Conservation (phyloP, 2,797 vertebrate species). For the Lophius americanus region DNA sequence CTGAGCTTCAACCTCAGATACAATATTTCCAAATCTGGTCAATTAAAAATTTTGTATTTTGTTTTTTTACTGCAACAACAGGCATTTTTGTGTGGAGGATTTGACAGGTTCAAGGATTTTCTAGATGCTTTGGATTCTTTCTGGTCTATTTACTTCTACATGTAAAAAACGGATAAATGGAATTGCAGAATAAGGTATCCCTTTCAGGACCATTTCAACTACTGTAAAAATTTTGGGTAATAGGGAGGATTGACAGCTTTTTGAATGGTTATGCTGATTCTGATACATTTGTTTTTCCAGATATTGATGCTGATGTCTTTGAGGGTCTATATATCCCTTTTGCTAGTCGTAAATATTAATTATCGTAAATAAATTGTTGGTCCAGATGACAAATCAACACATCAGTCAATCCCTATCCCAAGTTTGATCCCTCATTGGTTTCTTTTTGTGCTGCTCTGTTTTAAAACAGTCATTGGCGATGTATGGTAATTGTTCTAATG, state of each 20-base stretch:
- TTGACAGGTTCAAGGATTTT: conserved; percentile 42
- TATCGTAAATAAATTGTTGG: conserved; percentile 1
- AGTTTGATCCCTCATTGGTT: not conserved
- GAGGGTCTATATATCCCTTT: conserved; percentile 2
- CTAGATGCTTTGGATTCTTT: conserved; percentile 41
- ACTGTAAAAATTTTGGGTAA: not conserved
- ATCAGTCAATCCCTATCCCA: not conserved
- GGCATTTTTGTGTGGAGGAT: conserved; percentile 9
- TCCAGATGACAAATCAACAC: not conserved
- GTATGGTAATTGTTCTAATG: not conserved
- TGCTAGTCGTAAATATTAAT: not conserved
- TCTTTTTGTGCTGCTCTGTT: not conserved
- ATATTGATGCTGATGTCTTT: not conserved
- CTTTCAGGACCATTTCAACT: not conserved
- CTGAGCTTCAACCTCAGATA: conserved; percentile 18
- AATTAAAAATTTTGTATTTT: conserved; percentile 17
- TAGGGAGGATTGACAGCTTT: not conserved
- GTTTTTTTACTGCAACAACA: conserved; percentile 43
- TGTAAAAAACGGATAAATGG: conserved; percentile 14
- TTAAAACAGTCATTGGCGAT: not conserved
- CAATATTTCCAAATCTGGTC: conserved; percentile 27
- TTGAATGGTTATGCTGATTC: not conserved
- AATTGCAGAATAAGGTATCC: not conserved
- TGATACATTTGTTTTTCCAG: not conserved
- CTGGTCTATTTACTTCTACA: conserved; percentile 20